phyloP scores from a whole-genome alignment of 2,113 vertebrate genomes.

The Carettochelys insculpta region DNA sequence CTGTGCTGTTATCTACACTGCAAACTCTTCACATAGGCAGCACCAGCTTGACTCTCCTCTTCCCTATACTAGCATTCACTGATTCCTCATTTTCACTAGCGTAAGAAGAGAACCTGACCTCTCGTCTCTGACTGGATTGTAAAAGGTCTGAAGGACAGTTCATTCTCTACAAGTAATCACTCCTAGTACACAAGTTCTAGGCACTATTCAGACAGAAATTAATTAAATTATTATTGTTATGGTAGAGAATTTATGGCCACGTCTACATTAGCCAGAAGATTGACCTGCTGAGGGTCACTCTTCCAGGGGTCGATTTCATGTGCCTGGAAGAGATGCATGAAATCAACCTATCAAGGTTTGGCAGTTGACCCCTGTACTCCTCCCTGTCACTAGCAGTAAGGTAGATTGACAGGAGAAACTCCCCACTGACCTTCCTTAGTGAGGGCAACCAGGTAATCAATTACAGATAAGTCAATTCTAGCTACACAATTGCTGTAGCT shows the following conservation, averaged over 20 bases:
- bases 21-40: not conserved
- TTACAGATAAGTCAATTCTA: too few relatives aligned
- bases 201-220: not conserved
- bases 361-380: too few relatives aligned
- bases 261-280: too few relatives aligned
- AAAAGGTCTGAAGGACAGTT: not conserved
- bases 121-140: not conserved
- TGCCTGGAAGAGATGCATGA: too few relatives aligned
- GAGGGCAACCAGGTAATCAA: too few relatives aligned
- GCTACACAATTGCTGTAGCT: too few relatives aligned
- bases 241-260: not conserved
- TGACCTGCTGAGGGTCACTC: too few relatives aligned
- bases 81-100: not conserved
- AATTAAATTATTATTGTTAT: not conserved
- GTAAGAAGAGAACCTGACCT: not conserved
- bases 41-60: not conserved
- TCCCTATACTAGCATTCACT: rapidly evolving
- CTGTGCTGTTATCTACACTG: not conserved
- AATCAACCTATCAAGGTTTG: too few relatives aligned
- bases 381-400: too few relatives aligned
- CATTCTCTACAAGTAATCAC: not conserved
- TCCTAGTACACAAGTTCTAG: not conserved
- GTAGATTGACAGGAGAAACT: too few relatives aligned
- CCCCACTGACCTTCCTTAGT: too few relatives aligned
- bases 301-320: too few relatives aligned